Conservation (phyloP, 2,113 vertebrate genomes). For the Danio rerio region DNA sequence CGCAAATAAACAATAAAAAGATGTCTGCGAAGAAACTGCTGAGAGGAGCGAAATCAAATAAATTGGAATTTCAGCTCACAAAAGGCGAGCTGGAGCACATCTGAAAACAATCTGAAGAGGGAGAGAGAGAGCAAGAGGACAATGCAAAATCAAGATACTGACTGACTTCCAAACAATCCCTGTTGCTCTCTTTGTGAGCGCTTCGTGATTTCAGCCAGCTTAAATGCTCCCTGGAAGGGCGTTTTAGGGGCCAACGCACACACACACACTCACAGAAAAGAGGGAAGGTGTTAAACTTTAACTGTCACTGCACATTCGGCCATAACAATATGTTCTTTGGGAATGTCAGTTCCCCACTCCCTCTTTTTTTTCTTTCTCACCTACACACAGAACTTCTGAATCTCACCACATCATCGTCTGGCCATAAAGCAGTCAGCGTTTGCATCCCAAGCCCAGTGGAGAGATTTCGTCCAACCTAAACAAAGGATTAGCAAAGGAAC, state of each 20-base stretch:
- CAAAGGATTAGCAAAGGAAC: slow-evolving; percentile 54
- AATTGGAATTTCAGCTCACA: slow-evolving; percentile 70
- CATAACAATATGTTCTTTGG: slow-evolving; percentile 75
- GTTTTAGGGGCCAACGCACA: slow-evolving; percentile 59
- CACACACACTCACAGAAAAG: slow-evolving; percentile 37
- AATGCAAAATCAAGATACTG: slow-evolving; percentile 69
- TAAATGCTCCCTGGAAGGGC: slow-evolving; percentile 76
- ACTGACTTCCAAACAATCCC: slow-evolving; percentile 60
- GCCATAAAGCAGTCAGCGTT: slow-evolving; percentile 49
- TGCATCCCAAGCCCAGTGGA: slow-evolving; percentile 30
- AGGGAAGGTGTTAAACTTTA: slow-evolving; percentile 62
- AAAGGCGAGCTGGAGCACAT: slow-evolving; percentile 67
- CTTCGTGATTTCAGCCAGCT: slow-evolving; percentile 69
- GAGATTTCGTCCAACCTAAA: slow-evolving; percentile 51
- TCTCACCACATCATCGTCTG: slow-evolving; percentile 32
- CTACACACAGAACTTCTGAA: slow-evolving; percentile 34
- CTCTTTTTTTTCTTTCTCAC: slow-evolving; percentile 6
- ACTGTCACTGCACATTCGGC: slow-evolving; percentile 72
- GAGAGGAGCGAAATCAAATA: slow-evolving; percentile 74
- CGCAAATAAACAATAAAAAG: slow-evolving; percentile 70
- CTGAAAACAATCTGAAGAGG: slow-evolving; percentile 66
- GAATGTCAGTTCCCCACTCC: slow-evolving; percentile 68
- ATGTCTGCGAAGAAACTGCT: slow-evolving; percentile 66
- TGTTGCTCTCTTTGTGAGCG: slow-evolving; percentile 58
- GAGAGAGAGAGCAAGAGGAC: slow-evolving; percentile 61